Conservation (phyloP, 2,888 invertebrate genomes). For the Dione juno region DNA sequence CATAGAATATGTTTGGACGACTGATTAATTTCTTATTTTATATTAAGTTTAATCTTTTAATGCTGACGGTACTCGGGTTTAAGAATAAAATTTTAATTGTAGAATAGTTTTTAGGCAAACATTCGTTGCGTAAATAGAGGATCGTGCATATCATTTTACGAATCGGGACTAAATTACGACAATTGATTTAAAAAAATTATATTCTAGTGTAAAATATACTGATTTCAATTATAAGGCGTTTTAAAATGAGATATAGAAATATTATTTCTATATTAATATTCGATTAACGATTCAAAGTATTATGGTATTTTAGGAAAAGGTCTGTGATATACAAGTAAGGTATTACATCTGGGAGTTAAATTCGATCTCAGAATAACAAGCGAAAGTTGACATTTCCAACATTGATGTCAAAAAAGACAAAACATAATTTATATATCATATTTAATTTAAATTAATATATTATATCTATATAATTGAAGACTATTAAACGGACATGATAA, state of each 20-base stretch:
- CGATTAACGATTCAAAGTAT: constrained; percentile 68
- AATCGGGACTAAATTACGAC: constrained; percentile 36
- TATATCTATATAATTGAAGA: not conserved
- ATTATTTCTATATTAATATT: constrained; percentile 48
- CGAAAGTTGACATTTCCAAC: constrained; percentile 28
- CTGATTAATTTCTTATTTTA: constrained; percentile 43
- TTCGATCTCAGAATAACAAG: constrained; percentile 74
- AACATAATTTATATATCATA: not conserved
- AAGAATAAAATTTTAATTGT: constrained; percentile 16
- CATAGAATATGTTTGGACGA: constrained; percentile 43
- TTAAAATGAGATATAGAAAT: constrained; percentile 55
- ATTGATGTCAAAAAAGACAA: not conserved
- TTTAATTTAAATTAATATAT: not conserved
- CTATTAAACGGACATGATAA: constrained; percentile 16
- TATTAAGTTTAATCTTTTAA: constrained; percentile 35
- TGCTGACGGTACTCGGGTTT: constrained; percentile 56
- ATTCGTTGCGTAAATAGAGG: constrained; percentile 63
- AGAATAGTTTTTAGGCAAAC: constrained; percentile 27
- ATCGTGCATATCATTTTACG: constrained; percentile 70
- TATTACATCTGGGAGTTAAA: constrained; percentile 69
- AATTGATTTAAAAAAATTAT: constrained; percentile 47
- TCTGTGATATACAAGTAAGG: constrained; percentile 80
- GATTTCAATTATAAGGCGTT: constrained; percentile 63
- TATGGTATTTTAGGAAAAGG: constrained; percentile 77
- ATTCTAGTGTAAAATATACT: constrained; percentile 43